Conservation (phyloP, 2,113 vertebrate species). For the Psilopogon haemacephalus region DNA sequence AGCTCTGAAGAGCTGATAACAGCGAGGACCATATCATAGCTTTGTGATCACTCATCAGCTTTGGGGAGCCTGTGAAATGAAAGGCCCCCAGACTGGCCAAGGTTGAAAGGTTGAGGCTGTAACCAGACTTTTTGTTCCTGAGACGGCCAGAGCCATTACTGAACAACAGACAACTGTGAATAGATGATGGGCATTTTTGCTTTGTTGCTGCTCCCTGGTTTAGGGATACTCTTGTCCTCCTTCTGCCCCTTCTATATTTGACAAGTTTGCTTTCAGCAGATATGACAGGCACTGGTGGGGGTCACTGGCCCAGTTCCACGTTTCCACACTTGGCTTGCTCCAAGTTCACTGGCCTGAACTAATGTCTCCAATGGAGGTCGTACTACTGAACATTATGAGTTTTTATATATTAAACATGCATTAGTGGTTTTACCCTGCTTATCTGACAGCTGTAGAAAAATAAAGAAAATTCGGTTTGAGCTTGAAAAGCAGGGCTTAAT, state of each 20-base stretch:
- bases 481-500: conserved; percentile 76
- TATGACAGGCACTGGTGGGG: conserved; percentile 81
- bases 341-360: conserved; percentile 78
- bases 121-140: conserved; percentile 52
- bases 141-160: conserved; percentile 20
- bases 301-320: conserved; percentile 76
- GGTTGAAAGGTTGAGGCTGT: conserved; percentile 37
- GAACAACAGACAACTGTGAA: conserved; percentile 43
- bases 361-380: conserved; percentile 78
- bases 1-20: conserved; percentile 15
- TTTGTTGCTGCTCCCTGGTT: conserved; percentile 51
- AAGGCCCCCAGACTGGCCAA: conserved; percentile 10
- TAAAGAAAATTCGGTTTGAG: conserved; percentile 81
- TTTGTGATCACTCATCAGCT: conserved; percentile 35
- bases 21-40: conserved; percentile 21
- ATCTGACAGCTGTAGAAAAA: conserved; percentile 83
- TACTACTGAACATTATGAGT: conserved; percentile 74
- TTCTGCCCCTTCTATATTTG: conserved; percentile 66
- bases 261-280: conserved; percentile 79
- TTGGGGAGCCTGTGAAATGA: conserved; percentile 44
- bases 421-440: conserved; percentile 73
- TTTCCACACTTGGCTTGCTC: conserved; percentile 82
- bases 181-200: conserved; percentile 61
- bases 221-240: conserved; percentile 66
- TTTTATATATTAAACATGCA: conserved; percentile 83